These are phyloP conservation scores for Ornithorhynchus anatinus DNA, from an alignment of 2,113 vertebrate species.

Conservation along the genomic window DNA sequence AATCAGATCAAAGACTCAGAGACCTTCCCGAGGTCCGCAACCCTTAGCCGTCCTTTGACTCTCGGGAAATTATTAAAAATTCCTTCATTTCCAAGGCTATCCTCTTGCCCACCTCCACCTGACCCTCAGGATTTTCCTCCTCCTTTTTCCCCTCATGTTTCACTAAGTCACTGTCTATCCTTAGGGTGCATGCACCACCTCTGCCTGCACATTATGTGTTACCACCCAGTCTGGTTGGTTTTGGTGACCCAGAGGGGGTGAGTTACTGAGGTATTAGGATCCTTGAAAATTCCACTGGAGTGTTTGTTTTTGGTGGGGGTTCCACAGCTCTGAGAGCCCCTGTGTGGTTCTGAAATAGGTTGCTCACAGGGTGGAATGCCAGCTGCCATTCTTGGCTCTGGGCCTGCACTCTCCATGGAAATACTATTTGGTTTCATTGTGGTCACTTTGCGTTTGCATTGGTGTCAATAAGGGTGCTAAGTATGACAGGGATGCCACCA, in stretches of 20 bases:
- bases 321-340: not conserved
- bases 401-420: constrained; percentile 43
- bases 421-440: constrained; percentile 32
- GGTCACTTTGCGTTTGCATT: constrained; percentile 20
- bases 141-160: not conserved
- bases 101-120: accelerated
- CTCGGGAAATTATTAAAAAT: not conserved
- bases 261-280: not conserved
- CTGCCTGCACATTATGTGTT: no score
- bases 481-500: not conserved
- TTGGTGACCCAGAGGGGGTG: not conserved
- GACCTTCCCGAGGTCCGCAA: constrained; percentile 42
- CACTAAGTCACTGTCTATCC: no score
- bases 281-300: not conserved
- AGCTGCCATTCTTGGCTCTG: constrained; percentile 6
- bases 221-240: not conserved
- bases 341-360: not conserved
- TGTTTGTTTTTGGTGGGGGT: not conserved
- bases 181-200: no score
- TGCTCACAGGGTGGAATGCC: not conserved
- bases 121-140: not conserved
- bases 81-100: no score
- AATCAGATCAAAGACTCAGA: constrained; percentile 69
- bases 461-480: constrained; percentile 25
- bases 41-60: not conserved